These are phyloP conservation scores for Diadophis punctatus DNA, from an alignment of 2,113 vertebrate genomes.

Conservation along the genomic window DNA sequence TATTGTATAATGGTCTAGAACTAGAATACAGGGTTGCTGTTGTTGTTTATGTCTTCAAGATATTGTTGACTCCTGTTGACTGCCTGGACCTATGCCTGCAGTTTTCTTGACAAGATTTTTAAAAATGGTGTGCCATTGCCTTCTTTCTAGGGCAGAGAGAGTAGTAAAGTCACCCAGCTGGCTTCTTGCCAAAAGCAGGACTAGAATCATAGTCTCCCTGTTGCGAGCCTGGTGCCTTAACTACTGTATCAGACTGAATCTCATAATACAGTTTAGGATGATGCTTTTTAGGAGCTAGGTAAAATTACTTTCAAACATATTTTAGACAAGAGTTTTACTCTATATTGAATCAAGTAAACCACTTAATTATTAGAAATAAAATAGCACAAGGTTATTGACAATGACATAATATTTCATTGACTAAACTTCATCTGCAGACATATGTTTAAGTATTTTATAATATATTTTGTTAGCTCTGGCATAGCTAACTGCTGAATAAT, in stretches of 20 bases:
- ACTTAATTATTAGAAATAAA: neutral
- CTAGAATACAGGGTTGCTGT: neutral
- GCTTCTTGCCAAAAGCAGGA: neutral
- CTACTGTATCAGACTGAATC: neutral
- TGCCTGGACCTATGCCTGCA: neutral
- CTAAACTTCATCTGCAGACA: neutral
- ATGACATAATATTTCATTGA: conserved; percentile 41
- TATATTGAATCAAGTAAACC: neutral
- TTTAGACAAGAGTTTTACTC: neutral
- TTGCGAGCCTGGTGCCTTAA: neutral
- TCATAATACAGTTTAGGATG: neutral
- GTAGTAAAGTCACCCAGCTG: neutral
- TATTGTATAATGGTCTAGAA: neutral
- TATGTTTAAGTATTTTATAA: conserved; percentile 31
- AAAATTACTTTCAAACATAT: neutral
- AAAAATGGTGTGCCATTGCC: neutral
- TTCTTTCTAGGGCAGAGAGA: neutral
- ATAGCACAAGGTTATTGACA: conserved; percentile 24
- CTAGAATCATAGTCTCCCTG: neutral
- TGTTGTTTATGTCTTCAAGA: neutral
- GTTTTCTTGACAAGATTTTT: neutral
- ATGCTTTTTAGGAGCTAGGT: neutral
- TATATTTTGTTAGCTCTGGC: conserved; percentile 47
- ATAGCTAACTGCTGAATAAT: conserved; percentile 46
- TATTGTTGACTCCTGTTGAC: neutral